Evolutionary conservation across 2,888 invertebrate species (phyloP), one percentile per base, ranked within the genome.

Genomic region (Alcis repandata): DNA sequence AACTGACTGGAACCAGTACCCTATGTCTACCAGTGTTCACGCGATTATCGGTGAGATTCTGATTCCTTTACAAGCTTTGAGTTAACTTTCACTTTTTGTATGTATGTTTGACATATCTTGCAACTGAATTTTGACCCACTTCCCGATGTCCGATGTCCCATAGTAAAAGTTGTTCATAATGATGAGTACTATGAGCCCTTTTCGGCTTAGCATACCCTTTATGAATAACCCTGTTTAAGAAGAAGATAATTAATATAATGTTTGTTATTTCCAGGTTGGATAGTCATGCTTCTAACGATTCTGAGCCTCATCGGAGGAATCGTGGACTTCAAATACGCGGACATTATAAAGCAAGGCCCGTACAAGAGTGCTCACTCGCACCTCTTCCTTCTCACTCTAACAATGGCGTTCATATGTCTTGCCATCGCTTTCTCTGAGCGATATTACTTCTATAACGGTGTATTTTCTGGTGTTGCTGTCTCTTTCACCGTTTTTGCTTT

Each of bases 301-400:
- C 19, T 85, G 0, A 89, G 82, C 67, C 75, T 89, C 1, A 36
- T 87, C 20, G 87, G 85, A 40, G 90, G 86, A 36, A 10, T 85
- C 0, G 8, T 78, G n/a, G 81, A 84, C n/a, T 33, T 33, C 6
- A 11, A 10, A 11, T 17, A 17, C 33, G 3, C 11, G 0, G 32
- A 22, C 4, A 46, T 15, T 27, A 27, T 27, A 1, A 27, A 13
- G 6, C 8, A 27, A 3, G 9, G 27, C 8, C 7, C 1, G 3
- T 27, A 27, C 9, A 48, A 27, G 15, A 27, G n/a, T 8, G 13
- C 2, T 0, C 48, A 27, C 10, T 2, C n/a, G 1, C 15, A 27
- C 15, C 15, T 27, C 27, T 2, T 9, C 27, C 8, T 48, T n/a
- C 8, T 6, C 3, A 48, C 15, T 1, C 1, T 48, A 8, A 13